Conservation (phyloP, 2,113 vertebrate species). For the Nycticryphes semicollaris region DNA sequence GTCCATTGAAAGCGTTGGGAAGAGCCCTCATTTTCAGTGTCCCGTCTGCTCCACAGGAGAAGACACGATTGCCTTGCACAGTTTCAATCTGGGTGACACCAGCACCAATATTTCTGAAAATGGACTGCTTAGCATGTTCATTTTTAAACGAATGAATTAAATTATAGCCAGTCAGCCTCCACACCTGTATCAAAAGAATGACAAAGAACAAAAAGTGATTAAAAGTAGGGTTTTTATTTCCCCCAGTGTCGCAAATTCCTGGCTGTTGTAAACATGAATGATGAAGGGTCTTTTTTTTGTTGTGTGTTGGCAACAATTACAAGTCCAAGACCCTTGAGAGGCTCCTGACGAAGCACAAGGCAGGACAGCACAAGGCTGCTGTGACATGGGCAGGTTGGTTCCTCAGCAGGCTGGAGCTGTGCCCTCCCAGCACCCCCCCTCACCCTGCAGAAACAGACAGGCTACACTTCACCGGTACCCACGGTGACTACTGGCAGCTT, state of each 20-base stretch:
- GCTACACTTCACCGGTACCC: not conserved
- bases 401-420: not conserved
- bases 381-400: not conserved
- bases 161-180: conserved; percentile 89
- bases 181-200: conserved; percentile 80
- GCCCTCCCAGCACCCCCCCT: not conserved
- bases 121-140: conserved; percentile 96
- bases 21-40: conserved; percentile 96
- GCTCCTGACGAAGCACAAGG: not conserved
- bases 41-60: conserved; percentile 97
- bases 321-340: not conserved
- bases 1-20: conserved; percentile 90
- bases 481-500: not conserved
- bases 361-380: not conserved
- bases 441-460: not conserved
- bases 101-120: conserved; percentile 96
- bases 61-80: conserved; percentile 87
- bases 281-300: not conserved
- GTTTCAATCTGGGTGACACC: conserved; percentile 96
- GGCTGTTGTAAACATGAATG: not conserved
- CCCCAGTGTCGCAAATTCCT: not conserved
- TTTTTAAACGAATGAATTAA: conserved; percentile 95
- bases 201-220: not conserved
- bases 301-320: not conserved
- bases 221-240: not conserved